Evolutionary conservation across 1,140 invertebrate species (phyloP), one percentile per base, ranked within the genome.

Genomic region (Eufriesea mexicana): DNA sequence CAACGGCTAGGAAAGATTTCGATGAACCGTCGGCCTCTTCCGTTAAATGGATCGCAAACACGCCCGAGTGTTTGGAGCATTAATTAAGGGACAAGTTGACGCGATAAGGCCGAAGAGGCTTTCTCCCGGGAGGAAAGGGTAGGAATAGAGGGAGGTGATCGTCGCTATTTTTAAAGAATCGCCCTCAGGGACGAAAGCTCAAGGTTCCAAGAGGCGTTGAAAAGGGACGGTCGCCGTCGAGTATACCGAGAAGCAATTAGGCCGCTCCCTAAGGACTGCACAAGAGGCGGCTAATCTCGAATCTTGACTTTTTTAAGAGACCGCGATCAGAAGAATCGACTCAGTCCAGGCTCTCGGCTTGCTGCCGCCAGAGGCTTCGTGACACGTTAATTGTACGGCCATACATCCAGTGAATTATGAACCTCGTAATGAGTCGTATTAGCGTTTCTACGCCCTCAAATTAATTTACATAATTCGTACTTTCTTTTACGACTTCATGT

Each of bases 1-100:
- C 28, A 35, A 9, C 49, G 23, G 10, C 67, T 8, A 25, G 42
- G 20, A 45, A 23, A 70, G 45, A 70, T 25, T 59, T 71, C 28
- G 47, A 51, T 12, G 23, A 51, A 51, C 57, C 7, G 25, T 57
- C 54, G 35, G 23, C 25, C 20, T 25, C 28, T 14, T 28, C n/a
- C 6, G 47, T 73, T 73, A 73, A 73, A 62, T 54, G 78, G 47
- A 73, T 80, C 57, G 78, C 70, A 28, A 68, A 73, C 78, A 80
- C 70, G 47, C 6, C 47, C 68, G 35, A 73, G 68, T 80, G 73
- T 18, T n/a, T 25, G 35, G 71, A 64, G 78, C 47, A 80, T 73
- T 80, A 80, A 80, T 80, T 80, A 80, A 80, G 78, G 78, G 78
- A 80, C 68, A 73, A 80, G 59, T 80, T 80, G 78, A 80, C 45